Evolutionary conservation across 2,888 invertebrate species (phyloP), one percentile per base, ranked within the genome.

Genomic region (Coleophora flavipennella): DNA sequence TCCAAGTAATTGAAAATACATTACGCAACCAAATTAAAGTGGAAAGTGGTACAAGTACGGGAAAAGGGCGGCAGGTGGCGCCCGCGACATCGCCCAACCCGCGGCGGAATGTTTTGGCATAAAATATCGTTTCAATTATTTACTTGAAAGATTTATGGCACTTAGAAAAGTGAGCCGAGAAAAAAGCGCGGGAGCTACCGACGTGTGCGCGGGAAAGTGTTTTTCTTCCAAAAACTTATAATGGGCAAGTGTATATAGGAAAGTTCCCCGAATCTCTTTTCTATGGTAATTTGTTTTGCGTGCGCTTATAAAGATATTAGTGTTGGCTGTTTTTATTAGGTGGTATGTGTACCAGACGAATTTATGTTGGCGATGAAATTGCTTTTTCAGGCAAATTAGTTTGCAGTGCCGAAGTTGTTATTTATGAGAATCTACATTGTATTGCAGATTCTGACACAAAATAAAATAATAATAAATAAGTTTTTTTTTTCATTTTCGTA

Each of bases 81-180:
- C 54, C 51, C 55, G 71, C 70, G 72, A 72, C 80, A 73, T 65
- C 72, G 67, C 77, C 75, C 75, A 63, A 65, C 72, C 77, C 67
- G 69, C 74, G 78, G 70, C 74, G 78, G 80, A 81, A 84, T 83
- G 83, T 81, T 84, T 83, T 79, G 84, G 84, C 84, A 84, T 85
- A 85, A 85, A 85, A 85, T 85, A 85, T 85, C 80, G 85, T 84
- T 85, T 85, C 85, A 85, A 85, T 85, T 85, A 85, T 85, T 85
- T 85, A 85, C 83, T 79, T 76, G 79, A 72, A 65, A 84, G 84
- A 84, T 84, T 84, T 84, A 84, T 84, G 41, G 79, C 71, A 80
- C 83, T 84, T 84, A 80, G 81, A 81, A 80, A 84, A 84, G 80
- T 81, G 83, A 80, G 83, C 83, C 63, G 73, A 72, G 81, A 80